A percentile compares a stretch with the other conserved stretches of the same genome.
phyloP scores from a whole-genome alignment of 1,140 invertebrate genomes.

The Aphelinus certus region DNA sequence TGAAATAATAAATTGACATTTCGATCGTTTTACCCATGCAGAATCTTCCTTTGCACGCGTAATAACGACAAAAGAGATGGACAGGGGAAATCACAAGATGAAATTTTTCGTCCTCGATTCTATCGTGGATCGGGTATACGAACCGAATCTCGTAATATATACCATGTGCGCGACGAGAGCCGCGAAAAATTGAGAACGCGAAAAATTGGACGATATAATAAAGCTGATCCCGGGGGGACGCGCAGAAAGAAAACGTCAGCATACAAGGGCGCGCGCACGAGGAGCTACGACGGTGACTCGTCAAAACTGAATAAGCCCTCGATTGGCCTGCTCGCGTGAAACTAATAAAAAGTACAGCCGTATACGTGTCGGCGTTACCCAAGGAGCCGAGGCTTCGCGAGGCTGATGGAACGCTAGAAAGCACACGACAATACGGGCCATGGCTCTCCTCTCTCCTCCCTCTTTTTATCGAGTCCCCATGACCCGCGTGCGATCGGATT shows the following conservation, averaged over 20 bases:
- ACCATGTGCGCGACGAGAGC: no score
- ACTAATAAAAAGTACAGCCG: slow-evolving; percentile 54
- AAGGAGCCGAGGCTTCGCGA: slow-evolving; percentile 14
- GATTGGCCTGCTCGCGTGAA: slow-evolving; percentile 49
- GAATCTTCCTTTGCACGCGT: neutral
- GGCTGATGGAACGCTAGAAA: no score
- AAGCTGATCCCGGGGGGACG: neutral
- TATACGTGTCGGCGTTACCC: slow-evolving; percentile 21
- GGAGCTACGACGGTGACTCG: neutral
- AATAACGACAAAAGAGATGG: no score
- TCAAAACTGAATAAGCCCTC: slow-evolving; percentile 46
- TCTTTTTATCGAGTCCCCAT: neutral
- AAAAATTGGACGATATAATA: neutral
- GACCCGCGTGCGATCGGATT: neutral
- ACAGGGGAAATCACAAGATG: neutral
- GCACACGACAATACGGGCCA: slow-evolving; percentile 13
- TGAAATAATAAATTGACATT: no score
- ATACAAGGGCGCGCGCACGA: neutral
- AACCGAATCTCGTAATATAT: no score
- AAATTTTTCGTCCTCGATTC: no score
- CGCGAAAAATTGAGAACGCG: neutral
- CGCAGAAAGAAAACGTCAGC: no score
- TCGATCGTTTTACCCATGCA: neutral
- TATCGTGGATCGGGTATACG: no score
- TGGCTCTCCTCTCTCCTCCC: neutral